These are phyloP conservation scores for Fissipunctia ypsillon DNA, from an alignment of 2,888 invertebrate genomes.

Conservation along the genomic window DNA sequence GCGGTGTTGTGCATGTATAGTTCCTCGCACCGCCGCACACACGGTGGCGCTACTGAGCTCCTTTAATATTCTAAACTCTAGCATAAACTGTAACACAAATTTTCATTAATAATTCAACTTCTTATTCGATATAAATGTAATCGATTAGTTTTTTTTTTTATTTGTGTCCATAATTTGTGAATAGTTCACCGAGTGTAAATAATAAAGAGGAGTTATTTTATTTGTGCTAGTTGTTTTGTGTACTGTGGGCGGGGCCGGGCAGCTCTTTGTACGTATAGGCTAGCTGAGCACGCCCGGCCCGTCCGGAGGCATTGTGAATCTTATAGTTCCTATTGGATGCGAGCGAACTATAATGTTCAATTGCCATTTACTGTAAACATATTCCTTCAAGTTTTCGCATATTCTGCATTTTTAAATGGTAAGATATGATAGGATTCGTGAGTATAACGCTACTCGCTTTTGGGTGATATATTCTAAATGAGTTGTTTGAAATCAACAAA, in stretches of 20 bases:
- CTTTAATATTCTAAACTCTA: slow-evolving; percentile 89
- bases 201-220: slow-evolving; percentile 84
- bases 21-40: slow-evolving; percentile 89
- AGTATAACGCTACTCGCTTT: slow-evolving; percentile 89
- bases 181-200: slow-evolving; percentile 81
- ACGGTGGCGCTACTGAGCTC: slow-evolving; percentile 88
- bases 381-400: slow-evolving; percentile 90
- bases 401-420: slow-evolving; percentile 90
- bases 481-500: slow-evolving; percentile 87
- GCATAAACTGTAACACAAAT: slow-evolving; percentile 88
- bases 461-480: slow-evolving; percentile 90
- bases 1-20: slow-evolving; percentile 90
- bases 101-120: slow-evolving; percentile 83
- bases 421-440: slow-evolving; percentile 88
- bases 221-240: slow-evolving; percentile 87
- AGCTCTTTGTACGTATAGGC: slow-evolving; percentile 79
- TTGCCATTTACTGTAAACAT: slow-evolving; percentile 89
- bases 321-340: slow-evolving; percentile 91
- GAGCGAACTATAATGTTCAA: slow-evolving; percentile 91
- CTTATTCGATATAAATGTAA: slow-evolving; percentile 82
- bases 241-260: slow-evolving; percentile 75
- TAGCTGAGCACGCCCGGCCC: slow-evolving; percentile 74
- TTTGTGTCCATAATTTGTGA: slow-evolving; percentile 85
- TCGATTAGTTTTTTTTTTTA: slow-evolving; percentile 82
- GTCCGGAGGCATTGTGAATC: slow-evolving; percentile 89